phyloP scores from a whole-genome alignment of 2,113 vertebrate genomes.

The Syrrhaptes paradoxus region DNA sequence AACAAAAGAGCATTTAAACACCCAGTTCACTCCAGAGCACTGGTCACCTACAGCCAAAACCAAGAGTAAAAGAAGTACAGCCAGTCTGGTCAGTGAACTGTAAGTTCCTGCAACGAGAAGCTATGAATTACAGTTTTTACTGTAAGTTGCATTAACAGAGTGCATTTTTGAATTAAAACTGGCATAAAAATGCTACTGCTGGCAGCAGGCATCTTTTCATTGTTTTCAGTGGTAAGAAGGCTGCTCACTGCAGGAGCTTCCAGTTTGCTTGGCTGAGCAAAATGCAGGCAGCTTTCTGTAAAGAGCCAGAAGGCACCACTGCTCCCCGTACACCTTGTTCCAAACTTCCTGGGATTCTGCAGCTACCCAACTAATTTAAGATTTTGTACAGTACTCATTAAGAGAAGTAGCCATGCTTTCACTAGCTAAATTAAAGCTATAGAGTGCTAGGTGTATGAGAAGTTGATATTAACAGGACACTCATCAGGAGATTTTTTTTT shows the following conservation, averaged over 20 bases:
- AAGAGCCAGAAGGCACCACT: constrained; percentile 52
- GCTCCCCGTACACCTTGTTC: constrained; percentile 26
- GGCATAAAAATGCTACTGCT: constrained; percentile 21
- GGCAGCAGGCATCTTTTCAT: constrained; percentile 44
- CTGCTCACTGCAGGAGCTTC: constrained; percentile 52
- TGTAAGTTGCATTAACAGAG: background rate
- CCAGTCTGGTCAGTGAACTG: background rate
- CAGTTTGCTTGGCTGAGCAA: constrained; percentile 56
- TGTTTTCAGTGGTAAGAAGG: constrained; percentile 32
- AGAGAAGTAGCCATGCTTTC: background rate
- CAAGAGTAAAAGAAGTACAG: background rate
- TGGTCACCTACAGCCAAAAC: background rate
- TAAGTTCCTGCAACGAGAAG: background rate
- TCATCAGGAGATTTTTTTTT: background rate
- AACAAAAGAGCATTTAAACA: background rate
- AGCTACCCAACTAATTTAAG: background rate
- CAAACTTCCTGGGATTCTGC: constrained; percentile 19
- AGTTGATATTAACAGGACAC: background rate
- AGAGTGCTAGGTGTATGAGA: background rate
- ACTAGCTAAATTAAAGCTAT: background rate
- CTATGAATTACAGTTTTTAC: background rate
- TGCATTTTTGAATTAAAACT: constrained; percentile 35
- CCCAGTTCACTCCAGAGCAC: background rate
- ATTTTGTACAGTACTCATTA: constrained; percentile 35
- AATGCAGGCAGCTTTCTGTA: constrained; percentile 27